Conservation (phyloP, 1,140 invertebrate genomes). For the Contarinia nasturtii region DNA sequence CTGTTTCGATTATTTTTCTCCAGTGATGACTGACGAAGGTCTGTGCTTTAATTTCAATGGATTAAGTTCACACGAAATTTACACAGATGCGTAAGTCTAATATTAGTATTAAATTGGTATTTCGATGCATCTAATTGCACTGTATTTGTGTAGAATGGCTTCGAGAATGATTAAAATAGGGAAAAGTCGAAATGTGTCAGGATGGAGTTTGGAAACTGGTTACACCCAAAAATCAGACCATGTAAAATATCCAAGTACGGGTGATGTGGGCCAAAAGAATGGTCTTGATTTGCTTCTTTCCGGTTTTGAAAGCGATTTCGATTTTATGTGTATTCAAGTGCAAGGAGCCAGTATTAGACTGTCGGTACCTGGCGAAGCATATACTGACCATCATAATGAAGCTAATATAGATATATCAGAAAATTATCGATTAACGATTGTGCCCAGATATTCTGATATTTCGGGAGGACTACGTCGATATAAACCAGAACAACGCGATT, state of each 20-base stretch:
- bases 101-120: background rate
- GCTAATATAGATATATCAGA: constrained; percentile 1
- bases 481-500: constrained; percentile 16
- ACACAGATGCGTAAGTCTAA: background rate
- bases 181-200: background rate
- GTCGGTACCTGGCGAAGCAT: too few relatives aligned
- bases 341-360: too few relatives aligned
- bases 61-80: background rate
- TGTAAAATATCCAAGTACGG: background rate
- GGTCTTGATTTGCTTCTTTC: background rate
- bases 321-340: too few relatives aligned
- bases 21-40: background rate
- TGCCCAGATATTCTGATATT: constrained; percentile 40
- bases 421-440: constrained; percentile 33
- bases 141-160: background rate
- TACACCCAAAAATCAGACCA: background rate
- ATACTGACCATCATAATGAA: background rate
- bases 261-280: background rate
- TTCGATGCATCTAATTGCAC: too few relatives aligned
- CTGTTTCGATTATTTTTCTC: background rate
- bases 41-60: background rate
- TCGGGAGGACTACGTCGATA: constrained; percentile 27
- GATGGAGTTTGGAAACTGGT: background rate
- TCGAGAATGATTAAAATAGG: background rate
- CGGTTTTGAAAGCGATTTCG: too few relatives aligned